Evolutionary conservation across 2,888 invertebrate species (phyloP).

Genomic region (Pachydiplax longipennis): DNA sequence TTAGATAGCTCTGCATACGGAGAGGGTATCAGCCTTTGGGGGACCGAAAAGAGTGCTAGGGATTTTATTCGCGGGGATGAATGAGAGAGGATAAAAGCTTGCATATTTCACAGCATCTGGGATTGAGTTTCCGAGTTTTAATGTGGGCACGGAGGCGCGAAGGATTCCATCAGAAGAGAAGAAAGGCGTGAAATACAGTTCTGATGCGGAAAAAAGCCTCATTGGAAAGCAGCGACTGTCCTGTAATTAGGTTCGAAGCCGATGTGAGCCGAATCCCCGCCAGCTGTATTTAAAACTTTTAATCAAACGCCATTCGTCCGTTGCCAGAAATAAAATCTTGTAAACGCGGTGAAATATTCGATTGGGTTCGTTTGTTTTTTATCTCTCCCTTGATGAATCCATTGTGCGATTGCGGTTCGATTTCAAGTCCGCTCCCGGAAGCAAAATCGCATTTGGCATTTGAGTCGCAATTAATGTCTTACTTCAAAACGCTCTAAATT

Average conservation of each 20-base stretch:
- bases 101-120: neutral
- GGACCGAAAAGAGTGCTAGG: neutral
- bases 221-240: neutral
- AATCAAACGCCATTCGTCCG: neutral
- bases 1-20: neutral
- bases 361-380: neutral
- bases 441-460: neutral
- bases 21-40: neutral
- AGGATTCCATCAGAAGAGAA: neutral
- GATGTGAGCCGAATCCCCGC: neutral
- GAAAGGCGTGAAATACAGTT: neutral
- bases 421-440: neutral
- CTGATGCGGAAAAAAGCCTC: neutral
- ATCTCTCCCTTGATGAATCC: neutral
- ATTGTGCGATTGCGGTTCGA: neutral
- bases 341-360: neutral
- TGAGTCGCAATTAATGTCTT: neutral
- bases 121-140: neutral
- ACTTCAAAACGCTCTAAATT: neutral
- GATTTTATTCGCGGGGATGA: neutral
- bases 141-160: neutral
- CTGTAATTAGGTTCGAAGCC: neutral
- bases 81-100: neutral
- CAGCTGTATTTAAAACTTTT: neutral
- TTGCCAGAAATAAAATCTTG: neutral